Percentiles rank a stretch among this genome's conserved stretches.
Conservation (phyloP, 2,113 vertebrate species). For the Pithys albifrons region DNA sequence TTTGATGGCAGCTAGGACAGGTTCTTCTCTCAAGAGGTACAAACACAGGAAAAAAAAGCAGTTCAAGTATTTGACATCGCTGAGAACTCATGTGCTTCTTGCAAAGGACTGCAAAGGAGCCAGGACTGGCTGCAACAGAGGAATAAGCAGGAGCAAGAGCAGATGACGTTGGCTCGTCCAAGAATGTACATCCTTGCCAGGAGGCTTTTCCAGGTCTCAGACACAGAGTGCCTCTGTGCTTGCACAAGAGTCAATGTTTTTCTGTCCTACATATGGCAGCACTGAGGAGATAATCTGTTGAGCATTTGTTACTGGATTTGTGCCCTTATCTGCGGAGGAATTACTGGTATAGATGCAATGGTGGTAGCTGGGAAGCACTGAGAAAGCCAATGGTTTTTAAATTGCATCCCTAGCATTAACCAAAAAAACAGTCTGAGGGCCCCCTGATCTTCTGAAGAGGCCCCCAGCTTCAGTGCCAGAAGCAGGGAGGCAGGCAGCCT, state of each 20-base stretch:
- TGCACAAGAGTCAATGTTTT: neutral
- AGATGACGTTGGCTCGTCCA: neutral
- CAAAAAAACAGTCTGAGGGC: rapidly evolving
- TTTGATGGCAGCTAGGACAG: neutral
- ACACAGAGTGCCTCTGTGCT: neutral
- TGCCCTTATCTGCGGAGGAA: neutral
- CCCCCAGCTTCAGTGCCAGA: neutral
- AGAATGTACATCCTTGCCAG: neutral
- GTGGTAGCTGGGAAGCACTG: neutral
- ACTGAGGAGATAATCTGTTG: neutral
- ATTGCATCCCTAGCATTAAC: neutral
- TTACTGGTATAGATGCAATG: neutral
- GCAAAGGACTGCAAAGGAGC: neutral
- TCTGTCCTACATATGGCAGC: neutral
- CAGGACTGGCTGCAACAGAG: neutral
- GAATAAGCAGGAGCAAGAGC: neutral
- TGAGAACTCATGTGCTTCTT: neutral
- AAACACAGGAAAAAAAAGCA: neutral
- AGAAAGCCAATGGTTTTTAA: neutral
- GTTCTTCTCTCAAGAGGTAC: neutral
- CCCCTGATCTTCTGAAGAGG: neutral
- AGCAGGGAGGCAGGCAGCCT: neutral
- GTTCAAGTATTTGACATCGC: neutral
- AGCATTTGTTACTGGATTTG: neutral
- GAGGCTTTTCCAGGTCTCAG: neutral